These are phyloP conservation scores for Agrochola circellaris DNA, from an alignment of 2,888 invertebrate species.

Conservation along the genomic window DNA sequence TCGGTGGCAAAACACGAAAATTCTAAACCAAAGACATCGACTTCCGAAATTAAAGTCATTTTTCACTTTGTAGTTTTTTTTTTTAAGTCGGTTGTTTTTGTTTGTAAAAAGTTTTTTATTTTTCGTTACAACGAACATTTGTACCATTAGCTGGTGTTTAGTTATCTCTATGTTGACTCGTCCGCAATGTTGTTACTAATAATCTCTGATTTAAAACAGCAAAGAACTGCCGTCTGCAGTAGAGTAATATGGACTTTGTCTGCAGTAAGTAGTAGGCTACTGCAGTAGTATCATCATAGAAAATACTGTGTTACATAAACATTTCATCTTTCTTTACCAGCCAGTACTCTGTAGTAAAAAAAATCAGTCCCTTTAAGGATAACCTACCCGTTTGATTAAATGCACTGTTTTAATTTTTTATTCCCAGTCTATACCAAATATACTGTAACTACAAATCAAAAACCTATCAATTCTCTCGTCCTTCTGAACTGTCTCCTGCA, in stretches of 20 bases:
- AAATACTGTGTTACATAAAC: background rate
- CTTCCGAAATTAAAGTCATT: too few species aligned
- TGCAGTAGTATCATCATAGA: background rate
- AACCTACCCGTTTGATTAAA: background rate
- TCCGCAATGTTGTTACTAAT: background rate
- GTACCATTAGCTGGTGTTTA: background rate
- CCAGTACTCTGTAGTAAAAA: background rate
- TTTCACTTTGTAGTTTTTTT: too few species aligned
- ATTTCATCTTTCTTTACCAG: background rate
- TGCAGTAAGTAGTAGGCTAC: background rate
- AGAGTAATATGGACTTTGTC: background rate
- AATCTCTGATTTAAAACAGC: background rate
- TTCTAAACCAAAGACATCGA: too few species aligned
- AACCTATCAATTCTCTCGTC: constrained; percentile 21
- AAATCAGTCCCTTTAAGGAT: background rate
- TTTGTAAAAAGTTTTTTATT: too few species aligned
- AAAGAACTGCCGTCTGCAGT: background rate
- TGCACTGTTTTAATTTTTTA: background rate
- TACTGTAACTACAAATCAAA: constrained; percentile 10
- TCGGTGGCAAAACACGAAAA: too few species aligned
- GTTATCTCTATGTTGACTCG: background rate
- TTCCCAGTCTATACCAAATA: background rate
- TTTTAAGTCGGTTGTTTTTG: too few species aligned
- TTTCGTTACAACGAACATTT: background rate
- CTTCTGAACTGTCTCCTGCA: background rate